phyloP scores from a whole-genome alignment of 2,888 invertebrate species.

The Candidula unifasciata region DNA sequence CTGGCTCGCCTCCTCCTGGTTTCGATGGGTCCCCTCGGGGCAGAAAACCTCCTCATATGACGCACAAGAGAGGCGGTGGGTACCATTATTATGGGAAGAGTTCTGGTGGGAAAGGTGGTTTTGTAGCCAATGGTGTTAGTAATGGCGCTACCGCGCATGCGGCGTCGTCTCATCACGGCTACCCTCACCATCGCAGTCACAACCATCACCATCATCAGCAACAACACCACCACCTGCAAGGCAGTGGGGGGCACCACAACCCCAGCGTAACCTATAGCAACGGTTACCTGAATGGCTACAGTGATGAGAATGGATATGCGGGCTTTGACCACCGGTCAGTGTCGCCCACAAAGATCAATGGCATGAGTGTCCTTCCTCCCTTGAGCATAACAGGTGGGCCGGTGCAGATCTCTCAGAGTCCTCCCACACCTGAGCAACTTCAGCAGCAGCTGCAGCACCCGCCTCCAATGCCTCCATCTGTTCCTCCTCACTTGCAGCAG shows the following conservation, averaged over 20 bases:
- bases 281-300: slow-evolving; percentile 49
- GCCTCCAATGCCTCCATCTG: slow-evolving; percentile 45
- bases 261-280: slow-evolving; percentile 45
- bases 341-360: slow-evolving; percentile 51
- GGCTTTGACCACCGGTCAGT: slow-evolving; percentile 38
- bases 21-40: slow-evolving; percentile 50
- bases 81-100: slow-evolving; percentile 51
- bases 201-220: slow-evolving; percentile 43
- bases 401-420: slow-evolving; percentile 44
- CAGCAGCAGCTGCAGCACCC: slow-evolving; percentile 53
- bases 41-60: slow-evolving; percentile 31
- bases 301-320: slow-evolving; percentile 43
- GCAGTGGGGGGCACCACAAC: slow-evolving; percentile 7
- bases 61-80: slow-evolving; percentile 45
- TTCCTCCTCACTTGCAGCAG: slow-evolving; percentile 39
- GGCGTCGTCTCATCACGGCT: slow-evolving; percentile 28
- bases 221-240: slow-evolving; percentile 42
- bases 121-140: slow-evolving; percentile 34
- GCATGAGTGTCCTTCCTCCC: slow-evolving; percentile 24
- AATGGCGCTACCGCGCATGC: slow-evolving; percentile 16
- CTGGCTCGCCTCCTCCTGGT: slow-evolving; percentile 38
- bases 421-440: slow-evolving; percentile 51
- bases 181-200: slow-evolving; percentile 43
- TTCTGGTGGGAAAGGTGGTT: slow-evolving; percentile 43
- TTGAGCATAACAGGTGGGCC: slow-evolving; percentile 29